Conservation (phyloP, 2,113 vertebrate species). For the Psephotus haematonotus region DNA sequence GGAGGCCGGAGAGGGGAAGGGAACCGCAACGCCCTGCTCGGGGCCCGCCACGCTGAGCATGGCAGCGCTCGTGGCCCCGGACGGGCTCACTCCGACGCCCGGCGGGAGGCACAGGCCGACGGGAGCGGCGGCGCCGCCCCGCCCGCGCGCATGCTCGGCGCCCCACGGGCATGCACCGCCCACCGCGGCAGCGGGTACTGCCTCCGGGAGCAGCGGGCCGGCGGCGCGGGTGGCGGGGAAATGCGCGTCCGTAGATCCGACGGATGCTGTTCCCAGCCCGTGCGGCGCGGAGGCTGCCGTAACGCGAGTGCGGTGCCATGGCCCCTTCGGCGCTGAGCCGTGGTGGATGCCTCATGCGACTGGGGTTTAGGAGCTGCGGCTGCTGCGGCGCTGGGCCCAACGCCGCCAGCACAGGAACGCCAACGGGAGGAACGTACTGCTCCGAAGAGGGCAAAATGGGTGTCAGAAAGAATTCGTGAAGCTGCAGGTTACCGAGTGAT, state of each 20-base stretch:
- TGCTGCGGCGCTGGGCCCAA: background rate
- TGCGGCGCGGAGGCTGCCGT: background rate
- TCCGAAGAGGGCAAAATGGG: accelerated
- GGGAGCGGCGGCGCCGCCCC: background rate
- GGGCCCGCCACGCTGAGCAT: background rate
- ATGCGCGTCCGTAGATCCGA: accelerated
- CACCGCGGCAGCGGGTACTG: background rate
- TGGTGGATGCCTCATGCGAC: background rate
- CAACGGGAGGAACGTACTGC: background rate
- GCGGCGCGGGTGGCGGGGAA: accelerated
- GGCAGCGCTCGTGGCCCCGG: background rate
- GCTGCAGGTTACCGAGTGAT: background rate
- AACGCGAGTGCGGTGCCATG: background rate
- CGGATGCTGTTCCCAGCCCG: accelerated
- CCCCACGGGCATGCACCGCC: background rate
- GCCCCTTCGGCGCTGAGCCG: background rate
- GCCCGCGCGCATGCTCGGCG: background rate
- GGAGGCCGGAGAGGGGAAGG: background rate
- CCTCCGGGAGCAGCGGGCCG: no score
- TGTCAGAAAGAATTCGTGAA: accelerated
- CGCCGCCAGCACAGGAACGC: background rate
- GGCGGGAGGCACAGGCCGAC: background rate
- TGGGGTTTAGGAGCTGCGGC: background rate
- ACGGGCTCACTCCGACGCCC: background rate
- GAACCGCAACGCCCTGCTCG: background rate